These are phyloP conservation scores for Falco berigora DNA, from an alignment of 2,797 vertebrate genomes.

Conservation along the genomic window DNA sequence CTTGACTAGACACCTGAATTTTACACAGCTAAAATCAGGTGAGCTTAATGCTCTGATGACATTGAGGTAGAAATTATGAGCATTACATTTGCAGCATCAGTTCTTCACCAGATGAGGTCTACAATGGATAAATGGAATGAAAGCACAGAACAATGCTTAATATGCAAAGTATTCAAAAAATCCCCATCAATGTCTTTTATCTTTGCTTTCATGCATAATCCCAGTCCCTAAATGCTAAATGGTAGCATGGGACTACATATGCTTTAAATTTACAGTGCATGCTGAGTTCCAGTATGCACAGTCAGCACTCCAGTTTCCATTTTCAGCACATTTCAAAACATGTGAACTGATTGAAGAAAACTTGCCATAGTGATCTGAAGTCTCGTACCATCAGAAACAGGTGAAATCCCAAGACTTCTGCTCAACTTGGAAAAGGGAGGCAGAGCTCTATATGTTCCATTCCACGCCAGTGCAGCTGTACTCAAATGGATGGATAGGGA, in stretches of 20 bases:
- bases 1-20: neutral
- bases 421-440: neutral
- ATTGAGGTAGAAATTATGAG: neutral
- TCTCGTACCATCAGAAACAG: neutral
- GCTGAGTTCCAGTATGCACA: neutral
- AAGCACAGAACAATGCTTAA: neutral
- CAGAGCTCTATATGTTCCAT: neutral
- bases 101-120: neutral
- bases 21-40: neutral
- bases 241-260: neutral
- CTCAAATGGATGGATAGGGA: neutral
- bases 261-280: neutral
- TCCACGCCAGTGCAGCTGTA: neutral
- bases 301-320: neutral
- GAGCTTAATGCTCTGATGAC: neutral
- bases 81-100: neutral
- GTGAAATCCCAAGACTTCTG: neutral
- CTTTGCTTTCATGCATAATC: neutral
- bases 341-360: neutral
- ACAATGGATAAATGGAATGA: neutral
- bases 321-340: neutral
- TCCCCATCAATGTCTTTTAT: neutral
- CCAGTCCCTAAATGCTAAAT: neutral
- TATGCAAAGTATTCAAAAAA: neutral
- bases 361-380: neutral